Evolutionary conservation across 2,113 vertebrate genomes (phyloP).

Genomic region (Petromus typicus): DNA sequence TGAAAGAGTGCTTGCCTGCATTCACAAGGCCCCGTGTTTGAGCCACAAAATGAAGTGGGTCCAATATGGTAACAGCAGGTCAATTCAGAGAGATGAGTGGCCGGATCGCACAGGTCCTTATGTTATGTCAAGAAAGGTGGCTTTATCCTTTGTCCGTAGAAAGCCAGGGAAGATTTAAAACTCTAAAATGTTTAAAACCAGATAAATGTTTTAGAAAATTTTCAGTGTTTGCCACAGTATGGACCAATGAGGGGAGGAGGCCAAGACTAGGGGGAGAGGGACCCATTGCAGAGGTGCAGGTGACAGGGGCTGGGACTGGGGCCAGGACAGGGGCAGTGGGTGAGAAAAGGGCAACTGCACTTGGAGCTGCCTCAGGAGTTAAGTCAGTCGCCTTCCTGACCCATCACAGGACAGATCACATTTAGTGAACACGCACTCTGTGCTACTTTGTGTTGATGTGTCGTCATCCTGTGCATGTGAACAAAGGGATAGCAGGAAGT

Average conservation of each 20-base stretch:
- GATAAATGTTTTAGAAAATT: not conserved
- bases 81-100: too few relatives aligned
- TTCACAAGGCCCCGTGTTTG: too few relatives aligned
- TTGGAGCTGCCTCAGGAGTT: not conserved
- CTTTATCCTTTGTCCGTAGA: too few relatives aligned
- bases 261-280: not conserved
- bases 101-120: too few relatives aligned
- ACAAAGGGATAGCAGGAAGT: not conserved
- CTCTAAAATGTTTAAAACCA: not conserved
- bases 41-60: too few relatives aligned
- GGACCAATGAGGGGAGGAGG: not conserved
- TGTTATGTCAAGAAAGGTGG: too few relatives aligned
- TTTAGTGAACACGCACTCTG: not conserved
- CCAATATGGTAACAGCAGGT: too few relatives aligned
- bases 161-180: too few relatives aligned
- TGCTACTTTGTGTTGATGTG: not conserved
- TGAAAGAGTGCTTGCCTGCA: too few relatives aligned
- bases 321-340: not conserved
- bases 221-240: not conserved
- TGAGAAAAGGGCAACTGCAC: not conserved
- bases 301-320: not conserved
- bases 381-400: not conserved
- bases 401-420: not conserved
- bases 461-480: not conserved
- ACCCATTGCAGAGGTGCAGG: not conserved